Percentiles rank a stretch among this genome's conserved stretches.
Evolutionary conservation across 2,797 vertebrate genomes (phyloP).

Genomic region (Naso thynnoides): DNA sequence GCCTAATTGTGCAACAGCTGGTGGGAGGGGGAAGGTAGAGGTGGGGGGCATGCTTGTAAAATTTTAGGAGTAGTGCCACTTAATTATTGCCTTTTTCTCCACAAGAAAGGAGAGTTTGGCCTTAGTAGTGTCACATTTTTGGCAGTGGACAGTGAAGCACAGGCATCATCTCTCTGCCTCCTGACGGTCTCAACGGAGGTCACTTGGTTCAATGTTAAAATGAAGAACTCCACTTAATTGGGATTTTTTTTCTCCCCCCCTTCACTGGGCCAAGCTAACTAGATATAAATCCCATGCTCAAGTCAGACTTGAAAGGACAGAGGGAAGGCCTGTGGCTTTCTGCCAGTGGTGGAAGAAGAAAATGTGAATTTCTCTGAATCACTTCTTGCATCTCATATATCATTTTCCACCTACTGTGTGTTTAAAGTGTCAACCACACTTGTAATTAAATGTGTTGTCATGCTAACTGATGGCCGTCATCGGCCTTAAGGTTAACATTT

Average conservation of each 20-base stretch:
- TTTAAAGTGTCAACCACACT: neutral
- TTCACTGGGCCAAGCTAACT: conserved; percentile 16
- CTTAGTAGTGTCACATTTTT: conserved; percentile 19
- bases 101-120: conserved; percentile 8
- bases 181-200: conserved; percentile 36
- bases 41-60: neutral
- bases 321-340: conserved; percentile 22
- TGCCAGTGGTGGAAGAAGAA: conserved; percentile 14
- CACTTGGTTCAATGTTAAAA: conserved; percentile 51
- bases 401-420: neutral
- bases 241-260: conserved; percentile 24
- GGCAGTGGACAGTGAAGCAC: conserved; percentile 15
- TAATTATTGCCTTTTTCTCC: conserved; percentile 37
- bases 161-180: conserved; percentile 10
- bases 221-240: conserved; percentile 63
- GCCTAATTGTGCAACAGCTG: conserved; percentile 54
- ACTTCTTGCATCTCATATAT: neutral
- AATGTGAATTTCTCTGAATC: neutral
- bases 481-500: neutral
- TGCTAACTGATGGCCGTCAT: neutral
- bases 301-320: conserved; percentile 27
- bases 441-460: conserved; percentile 14
- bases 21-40: conserved; percentile 5
- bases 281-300: conserved; percentile 40
- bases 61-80: conserved; percentile 16